These are phyloP conservation scores for Coptotermes formosanus DNA, from an alignment of 1,140 invertebrate species.

Conservation along the genomic window DNA sequence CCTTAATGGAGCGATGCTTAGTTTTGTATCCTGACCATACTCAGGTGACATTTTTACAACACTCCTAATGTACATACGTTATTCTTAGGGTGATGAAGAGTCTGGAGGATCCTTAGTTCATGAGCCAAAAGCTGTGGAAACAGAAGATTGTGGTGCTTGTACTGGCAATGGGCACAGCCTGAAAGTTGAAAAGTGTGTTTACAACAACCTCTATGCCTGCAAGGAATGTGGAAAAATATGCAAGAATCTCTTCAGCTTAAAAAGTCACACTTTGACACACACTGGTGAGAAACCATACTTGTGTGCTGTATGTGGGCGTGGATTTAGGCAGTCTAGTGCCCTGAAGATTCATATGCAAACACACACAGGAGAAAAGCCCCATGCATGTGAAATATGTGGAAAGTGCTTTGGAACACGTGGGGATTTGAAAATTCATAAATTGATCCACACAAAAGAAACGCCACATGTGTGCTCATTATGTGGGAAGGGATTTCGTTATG, in stretches of 20 bases:
- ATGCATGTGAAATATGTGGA: conserved; percentile 58
- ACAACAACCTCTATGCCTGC: conserved; percentile 48
- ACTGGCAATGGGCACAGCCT: no score
- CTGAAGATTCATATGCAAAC: conserved; percentile 48
- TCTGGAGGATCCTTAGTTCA: no score
- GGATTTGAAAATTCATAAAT: conserved; percentile 66
- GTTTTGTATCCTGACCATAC: no score
- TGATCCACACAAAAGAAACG: no score
- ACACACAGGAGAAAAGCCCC: conserved; percentile 53
- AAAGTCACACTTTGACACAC: conserved; percentile 27
- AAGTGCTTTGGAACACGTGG: conserved; percentile 69
- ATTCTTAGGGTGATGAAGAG: no score
- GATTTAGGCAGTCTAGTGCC: conserved; percentile 48
- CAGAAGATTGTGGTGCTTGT: no score
- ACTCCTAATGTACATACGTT: no score
- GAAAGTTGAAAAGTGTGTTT: not conserved
- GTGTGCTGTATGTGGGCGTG: conserved; percentile 51
- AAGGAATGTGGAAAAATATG: conserved; percentile 52
- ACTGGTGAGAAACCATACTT: conserved; percentile 54
- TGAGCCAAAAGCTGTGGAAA: no score
- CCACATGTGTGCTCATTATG: conserved; percentile 38
- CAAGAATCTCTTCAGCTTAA: conserved; percentile 2
- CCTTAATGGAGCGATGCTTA: no score
- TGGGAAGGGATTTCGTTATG: conserved; percentile 49
- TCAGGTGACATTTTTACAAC: no score